These are phyloP conservation scores for Cinclus mexicanus DNA, from an alignment of 2,113 vertebrate genomes.

Conservation along the genomic window DNA sequence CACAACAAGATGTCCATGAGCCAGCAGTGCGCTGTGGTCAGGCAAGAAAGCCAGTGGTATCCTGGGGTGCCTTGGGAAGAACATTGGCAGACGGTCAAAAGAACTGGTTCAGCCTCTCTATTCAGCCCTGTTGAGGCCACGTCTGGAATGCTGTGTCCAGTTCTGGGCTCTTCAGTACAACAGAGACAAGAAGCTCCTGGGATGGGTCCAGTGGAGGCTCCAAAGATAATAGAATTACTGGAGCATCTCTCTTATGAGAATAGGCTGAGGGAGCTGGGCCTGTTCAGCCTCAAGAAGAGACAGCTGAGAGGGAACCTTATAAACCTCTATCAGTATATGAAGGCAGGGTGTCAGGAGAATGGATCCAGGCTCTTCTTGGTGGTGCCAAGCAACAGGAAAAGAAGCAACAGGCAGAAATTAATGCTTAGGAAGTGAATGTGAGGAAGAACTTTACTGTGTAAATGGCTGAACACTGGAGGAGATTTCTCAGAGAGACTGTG, in stretches of 20 bases:
- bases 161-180: not conserved
- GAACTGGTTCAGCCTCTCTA: too few relatives aligned
- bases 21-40: not conserved
- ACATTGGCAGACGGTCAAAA: accelerated
- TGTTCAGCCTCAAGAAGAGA: not conserved
- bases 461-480: not conserved
- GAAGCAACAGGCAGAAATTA: not conserved
- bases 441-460: not conserved
- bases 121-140: not conserved
- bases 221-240: not conserved
- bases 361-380: not conserved
- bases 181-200: not conserved
- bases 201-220: not conserved
- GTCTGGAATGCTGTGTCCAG: not conserved
- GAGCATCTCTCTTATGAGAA: not conserved
- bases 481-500: not conserved
- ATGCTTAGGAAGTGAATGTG: not conserved
- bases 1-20: not conserved
- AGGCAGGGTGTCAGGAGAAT: not conserved
- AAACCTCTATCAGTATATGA: not conserved
- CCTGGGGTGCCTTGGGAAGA: not conserved
- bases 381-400: not conserved
- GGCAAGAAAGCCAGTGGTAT: not conserved
- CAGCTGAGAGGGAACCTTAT: not conserved
- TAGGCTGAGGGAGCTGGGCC: not conserved